A percentile compares a stretch with the other conserved stretches of the same genome.
These are phyloP conservation scores for Alloscopus bannaensis DNA, from an alignment of 2,888 invertebrate species.

Conservation along the genomic window DNA sequence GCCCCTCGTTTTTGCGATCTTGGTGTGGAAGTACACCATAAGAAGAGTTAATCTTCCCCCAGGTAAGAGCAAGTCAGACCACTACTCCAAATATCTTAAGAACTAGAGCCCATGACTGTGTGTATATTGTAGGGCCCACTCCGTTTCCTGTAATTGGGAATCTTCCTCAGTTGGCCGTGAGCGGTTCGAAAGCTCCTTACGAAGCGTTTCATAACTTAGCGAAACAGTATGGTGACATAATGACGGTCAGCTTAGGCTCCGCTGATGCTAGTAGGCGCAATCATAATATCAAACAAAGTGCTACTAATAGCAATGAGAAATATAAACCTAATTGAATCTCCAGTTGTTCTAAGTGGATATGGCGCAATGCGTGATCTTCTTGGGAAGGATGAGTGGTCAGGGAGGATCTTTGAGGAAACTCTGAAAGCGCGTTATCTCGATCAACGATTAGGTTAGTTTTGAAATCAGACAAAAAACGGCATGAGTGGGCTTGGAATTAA, in stretches of 20 bases:
- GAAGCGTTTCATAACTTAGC: slow-evolving; percentile 33
- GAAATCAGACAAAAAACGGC: background rate
- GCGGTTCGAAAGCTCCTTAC: slow-evolving; percentile 16
- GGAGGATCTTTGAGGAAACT: slow-evolving; percentile 26
- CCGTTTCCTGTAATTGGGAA: slow-evolving; percentile 45
- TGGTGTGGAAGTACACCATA: background rate
- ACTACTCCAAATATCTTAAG: no score
- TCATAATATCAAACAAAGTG: no score
- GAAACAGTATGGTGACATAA: slow-evolving; percentile 38
- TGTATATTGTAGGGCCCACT: slow-evolving; percentile 27
- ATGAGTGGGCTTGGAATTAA: no score
- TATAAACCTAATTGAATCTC: background rate
- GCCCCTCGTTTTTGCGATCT: background rate
- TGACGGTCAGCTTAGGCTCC: slow-evolving; percentile 39
- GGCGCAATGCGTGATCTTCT: slow-evolving; percentile 36
- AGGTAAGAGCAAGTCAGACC: background rate
- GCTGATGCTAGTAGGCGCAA: slow-evolving; percentile 19
- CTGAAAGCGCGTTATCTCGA: slow-evolving; percentile 35
- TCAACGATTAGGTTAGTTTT: slow-evolving; percentile 33
- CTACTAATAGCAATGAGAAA: background rate
- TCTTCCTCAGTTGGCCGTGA: slow-evolving; percentile 28
- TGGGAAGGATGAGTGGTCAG: slow-evolving; percentile 45
- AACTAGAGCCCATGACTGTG: background rate
- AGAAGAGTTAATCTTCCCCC: background rate
- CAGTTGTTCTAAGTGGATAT: slow-evolving; percentile 41